Evolutionary conservation across 2,113 vertebrate species (phyloP).

Genomic region (Lophotis ruficrista): DNA sequence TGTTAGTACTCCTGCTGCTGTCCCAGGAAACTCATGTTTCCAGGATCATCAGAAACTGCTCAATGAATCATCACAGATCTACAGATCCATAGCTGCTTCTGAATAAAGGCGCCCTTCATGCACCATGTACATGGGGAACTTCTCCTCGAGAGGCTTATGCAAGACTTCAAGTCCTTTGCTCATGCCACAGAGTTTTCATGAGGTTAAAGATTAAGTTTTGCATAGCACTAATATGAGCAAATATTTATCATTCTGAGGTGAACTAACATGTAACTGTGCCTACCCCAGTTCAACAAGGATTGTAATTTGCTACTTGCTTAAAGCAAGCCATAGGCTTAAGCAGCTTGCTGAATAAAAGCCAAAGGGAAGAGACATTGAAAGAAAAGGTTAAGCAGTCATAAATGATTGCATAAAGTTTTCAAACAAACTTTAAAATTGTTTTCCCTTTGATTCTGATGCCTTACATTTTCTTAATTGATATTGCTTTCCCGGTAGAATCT

Average conservation of each 20-base stretch:
- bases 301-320: neutral
- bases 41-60: neutral
- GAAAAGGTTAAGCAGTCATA: neutral
- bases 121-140: accelerated
- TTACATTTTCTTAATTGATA: neutral
- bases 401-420: neutral
- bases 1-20: neutral
- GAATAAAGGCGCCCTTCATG: neutral
- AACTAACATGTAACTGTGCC: neutral
- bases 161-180: neutral
- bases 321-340: neutral
- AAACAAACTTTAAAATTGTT: neutral
- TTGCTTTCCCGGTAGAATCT: neutral
- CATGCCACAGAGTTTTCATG: neutral
- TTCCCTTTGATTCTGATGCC: neutral
- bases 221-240: neutral
- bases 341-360: neutral
- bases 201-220: neutral
- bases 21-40: neutral
- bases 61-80: neutral
- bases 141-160: neutral
- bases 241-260: slow-evolving; percentile 6
- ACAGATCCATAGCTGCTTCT: neutral
- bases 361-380: neutral
- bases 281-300: neutral